These are phyloP conservation scores for Parnassius mnemosyne DNA, from an alignment of 2,888 invertebrate species.

Conservation along the genomic window DNA sequence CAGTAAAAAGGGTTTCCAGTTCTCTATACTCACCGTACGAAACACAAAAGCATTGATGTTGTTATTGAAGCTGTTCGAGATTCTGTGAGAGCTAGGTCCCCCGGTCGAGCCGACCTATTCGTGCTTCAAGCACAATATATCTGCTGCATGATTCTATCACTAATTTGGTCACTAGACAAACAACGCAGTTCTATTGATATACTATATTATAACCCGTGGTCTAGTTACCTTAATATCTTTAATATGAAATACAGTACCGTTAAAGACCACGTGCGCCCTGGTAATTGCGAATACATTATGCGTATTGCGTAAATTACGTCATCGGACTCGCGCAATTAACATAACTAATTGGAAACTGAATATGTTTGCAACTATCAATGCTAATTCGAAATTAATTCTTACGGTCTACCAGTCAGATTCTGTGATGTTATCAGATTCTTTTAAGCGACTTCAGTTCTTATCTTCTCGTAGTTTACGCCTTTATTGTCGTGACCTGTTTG, in stretches of 20 bases:
- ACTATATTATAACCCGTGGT: not conserved
- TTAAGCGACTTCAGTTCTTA: slow-evolving; percentile 1
- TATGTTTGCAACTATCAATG: slow-evolving; percentile 12
- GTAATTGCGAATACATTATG: not conserved
- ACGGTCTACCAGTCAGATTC: slow-evolving; percentile 1
- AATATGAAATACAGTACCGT: not conserved
- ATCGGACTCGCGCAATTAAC: slow-evolving; percentile 7
- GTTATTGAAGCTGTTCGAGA: too few species aligned
- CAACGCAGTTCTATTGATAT: too few species aligned
- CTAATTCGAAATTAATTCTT: slow-evolving; percentile 19
- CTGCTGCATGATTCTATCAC: too few species aligned
- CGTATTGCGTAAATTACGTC: slow-evolving; percentile 9
- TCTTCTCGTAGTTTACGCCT: not conserved
- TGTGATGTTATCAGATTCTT: not conserved
- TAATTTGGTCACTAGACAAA: too few species aligned
- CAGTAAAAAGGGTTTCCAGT: too few species aligned
- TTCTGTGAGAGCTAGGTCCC: too few species aligned
- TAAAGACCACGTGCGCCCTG: slow-evolving; percentile 3
- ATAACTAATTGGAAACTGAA: slow-evolving; percentile 22
- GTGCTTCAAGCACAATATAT: too few species aligned
- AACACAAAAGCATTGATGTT: too few species aligned
- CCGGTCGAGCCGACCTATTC: too few species aligned
- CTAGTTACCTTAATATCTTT: not conserved
- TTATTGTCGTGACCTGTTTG: too few species aligned
- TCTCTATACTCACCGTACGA: too few species aligned